phyloP scores from a whole-genome alignment of 2,797 vertebrate species.

The Halcyon leucocephala region DNA sequence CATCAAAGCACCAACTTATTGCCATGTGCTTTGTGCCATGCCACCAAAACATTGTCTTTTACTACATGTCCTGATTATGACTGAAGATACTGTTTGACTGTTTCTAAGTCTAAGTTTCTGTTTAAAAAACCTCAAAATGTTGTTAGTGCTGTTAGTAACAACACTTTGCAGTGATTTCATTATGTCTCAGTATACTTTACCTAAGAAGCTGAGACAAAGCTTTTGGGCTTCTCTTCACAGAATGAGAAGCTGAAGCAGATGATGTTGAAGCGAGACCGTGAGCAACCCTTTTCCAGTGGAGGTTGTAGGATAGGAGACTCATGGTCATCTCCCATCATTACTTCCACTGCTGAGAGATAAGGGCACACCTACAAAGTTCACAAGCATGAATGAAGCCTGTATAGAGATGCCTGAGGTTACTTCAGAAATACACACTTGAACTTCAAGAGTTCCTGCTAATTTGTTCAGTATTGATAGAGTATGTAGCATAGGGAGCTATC shows the following conservation, averaged over 20 bases:
- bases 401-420: background rate
- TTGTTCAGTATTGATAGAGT: background rate
- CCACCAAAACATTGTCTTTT: accelerated
- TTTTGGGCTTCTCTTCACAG: background rate
- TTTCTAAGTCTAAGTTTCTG: background rate
- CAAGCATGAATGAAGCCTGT: background rate
- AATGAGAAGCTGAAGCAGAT: background rate
- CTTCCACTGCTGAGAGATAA: background rate
- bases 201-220: background rate
- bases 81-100: background rate
- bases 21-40: background rate
- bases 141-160: background rate
- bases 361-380: background rate
- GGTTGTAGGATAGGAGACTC: background rate
- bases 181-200: background rate
- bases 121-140: background rate
- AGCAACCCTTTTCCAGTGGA: background rate
- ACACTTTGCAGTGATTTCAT: background rate
- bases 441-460: background rate
- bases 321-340: background rate
- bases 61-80: accelerated
- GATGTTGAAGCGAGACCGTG: background rate
- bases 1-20: accelerated
- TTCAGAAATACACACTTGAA: background rate
- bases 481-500: background rate